These are phyloP conservation scores for Epinotia nisella DNA, from an alignment of 2,888 invertebrate genomes.

Conservation along the genomic window DNA sequence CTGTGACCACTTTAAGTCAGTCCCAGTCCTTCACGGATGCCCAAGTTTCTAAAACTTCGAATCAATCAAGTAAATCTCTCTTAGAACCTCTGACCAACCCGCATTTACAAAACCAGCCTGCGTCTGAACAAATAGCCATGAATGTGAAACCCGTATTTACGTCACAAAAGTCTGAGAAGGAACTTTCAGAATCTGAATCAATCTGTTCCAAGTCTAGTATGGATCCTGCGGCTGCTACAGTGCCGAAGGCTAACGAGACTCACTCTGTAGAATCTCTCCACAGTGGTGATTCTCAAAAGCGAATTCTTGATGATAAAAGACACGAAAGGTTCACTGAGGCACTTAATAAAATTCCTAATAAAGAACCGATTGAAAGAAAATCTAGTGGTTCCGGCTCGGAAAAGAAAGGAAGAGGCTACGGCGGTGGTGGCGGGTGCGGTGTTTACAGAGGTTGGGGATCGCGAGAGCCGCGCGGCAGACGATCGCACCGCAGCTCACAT, in stretches of 20 bases:
- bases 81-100: constrained; percentile 57
- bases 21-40: constrained; percentile 56
- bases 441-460: constrained; percentile 81
- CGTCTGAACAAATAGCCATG: constrained; percentile 58
- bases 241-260: constrained; percentile 61
- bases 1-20: constrained; percentile 51
- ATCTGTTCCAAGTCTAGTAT: constrained; percentile 67
- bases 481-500: constrained; percentile 76
- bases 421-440: constrained; percentile 71
- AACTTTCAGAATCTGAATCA: constrained; percentile 70
- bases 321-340: constrained; percentile 72
- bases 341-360: constrained; percentile 75
- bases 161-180: constrained; percentile 72
- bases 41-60: constrained; percentile 53
- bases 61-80: constrained; percentile 50
- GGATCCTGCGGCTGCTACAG: constrained; percentile 60
- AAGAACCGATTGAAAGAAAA: constrained; percentile 79
- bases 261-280: constrained; percentile 64
- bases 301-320: constrained; percentile 69
- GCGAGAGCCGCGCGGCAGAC: constrained; percentile 80
- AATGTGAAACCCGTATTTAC: constrained; percentile 63
- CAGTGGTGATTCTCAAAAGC: constrained; percentile 62
- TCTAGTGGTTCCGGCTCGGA: constrained; percentile 79
- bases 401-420: constrained; percentile 82
- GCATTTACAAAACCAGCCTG: constrained; percentile 62